Percentiles rank a stretch among this genome's conserved stretches.
phyloP scores from a whole-genome alignment of 2,113 vertebrate genomes.

The Mola mola region DNA sequence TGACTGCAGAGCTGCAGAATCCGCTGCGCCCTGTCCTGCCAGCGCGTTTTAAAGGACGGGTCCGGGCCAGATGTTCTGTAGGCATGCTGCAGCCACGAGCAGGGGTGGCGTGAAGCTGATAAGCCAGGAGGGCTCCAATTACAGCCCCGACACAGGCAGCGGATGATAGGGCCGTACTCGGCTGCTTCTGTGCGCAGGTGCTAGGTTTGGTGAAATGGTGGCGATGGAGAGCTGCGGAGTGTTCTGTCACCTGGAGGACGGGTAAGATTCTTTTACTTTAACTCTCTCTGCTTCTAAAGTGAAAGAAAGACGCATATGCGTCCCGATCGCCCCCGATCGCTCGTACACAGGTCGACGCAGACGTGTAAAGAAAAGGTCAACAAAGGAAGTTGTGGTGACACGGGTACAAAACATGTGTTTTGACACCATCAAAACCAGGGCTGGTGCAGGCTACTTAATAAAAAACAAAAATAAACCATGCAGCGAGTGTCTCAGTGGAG shows the following conservation, averaged over 20 bases:
- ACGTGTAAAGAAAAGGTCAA: too few species aligned
- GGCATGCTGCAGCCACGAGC: not conserved
- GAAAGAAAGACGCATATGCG: too few species aligned
- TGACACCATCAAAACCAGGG: too few species aligned
- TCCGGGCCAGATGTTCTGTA: not conserved
- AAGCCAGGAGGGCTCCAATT: conserved; percentile 9
- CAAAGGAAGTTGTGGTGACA: too few species aligned
- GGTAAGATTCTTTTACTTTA: conserved; percentile 45
- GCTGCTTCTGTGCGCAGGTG: conserved; percentile 38
- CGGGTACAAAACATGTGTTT: too few species aligned
- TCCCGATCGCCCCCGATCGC: too few species aligned
- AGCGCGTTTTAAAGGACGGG: not conserved
- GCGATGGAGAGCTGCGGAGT: conserved; percentile 61
- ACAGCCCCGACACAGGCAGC: not conserved
- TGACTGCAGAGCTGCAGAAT: not conserved
- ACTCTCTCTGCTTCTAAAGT: not conserved
- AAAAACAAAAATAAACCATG: too few species aligned
- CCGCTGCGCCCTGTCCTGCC: not conserved
- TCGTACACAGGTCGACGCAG: too few species aligned
- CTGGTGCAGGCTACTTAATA: too few species aligned
- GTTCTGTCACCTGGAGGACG: conserved; percentile 53
- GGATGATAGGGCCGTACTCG: conserved; percentile 12
- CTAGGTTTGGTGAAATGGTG: conserved; percentile 50
- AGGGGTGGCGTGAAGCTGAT: not conserved
- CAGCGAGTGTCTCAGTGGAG: too few species aligned